These are phyloP conservation scores for Heliconius ismenius DNA, from an alignment of 2,888 invertebrate genomes.

Conservation along the genomic window DNA sequence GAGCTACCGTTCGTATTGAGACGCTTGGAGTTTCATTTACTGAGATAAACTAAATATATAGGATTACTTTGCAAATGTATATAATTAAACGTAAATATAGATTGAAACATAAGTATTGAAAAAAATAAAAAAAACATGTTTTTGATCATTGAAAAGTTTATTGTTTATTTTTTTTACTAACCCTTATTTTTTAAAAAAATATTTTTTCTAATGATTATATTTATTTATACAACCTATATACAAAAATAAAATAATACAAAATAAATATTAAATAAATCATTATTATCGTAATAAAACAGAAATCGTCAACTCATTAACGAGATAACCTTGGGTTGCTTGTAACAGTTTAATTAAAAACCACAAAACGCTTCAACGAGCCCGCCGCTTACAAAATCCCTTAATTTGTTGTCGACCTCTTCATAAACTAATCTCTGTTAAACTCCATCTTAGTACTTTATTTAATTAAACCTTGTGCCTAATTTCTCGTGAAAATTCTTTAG, in stretches of 20 bases:
- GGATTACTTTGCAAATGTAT: no score
- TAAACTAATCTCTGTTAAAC: conserved; percentile 41
- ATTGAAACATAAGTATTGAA: no score
- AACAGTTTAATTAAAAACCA: conserved; percentile 77
- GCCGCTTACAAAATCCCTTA: conserved; percentile 72
- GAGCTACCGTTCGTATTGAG: not conserved
- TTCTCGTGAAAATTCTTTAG: conserved; percentile 41
- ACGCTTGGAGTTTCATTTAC: no score
- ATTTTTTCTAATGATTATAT: not conserved
- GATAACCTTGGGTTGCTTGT: conserved; percentile 68
- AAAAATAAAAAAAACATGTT: not conserved
- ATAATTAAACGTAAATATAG: no score
- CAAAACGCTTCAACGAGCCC: conserved; percentile 69
- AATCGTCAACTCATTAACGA: conserved; percentile 71
- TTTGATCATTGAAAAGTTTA: not conserved
- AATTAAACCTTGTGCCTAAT: conserved; percentile 42
- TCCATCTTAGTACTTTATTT: conserved; percentile 36
- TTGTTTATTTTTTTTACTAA: not conserved
- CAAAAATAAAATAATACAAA: not conserved
- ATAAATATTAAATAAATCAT: conserved; percentile 28
- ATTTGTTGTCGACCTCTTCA: conserved; percentile 49
- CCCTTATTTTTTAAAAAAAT: not conserved
- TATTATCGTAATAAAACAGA: conserved; percentile 55
- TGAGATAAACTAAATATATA: no score
- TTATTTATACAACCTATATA: not conserved